These are phyloP conservation scores for Rhaphigaster nebulosa DNA, from an alignment of 2,888 invertebrate genomes.

Conservation along the genomic window DNA sequence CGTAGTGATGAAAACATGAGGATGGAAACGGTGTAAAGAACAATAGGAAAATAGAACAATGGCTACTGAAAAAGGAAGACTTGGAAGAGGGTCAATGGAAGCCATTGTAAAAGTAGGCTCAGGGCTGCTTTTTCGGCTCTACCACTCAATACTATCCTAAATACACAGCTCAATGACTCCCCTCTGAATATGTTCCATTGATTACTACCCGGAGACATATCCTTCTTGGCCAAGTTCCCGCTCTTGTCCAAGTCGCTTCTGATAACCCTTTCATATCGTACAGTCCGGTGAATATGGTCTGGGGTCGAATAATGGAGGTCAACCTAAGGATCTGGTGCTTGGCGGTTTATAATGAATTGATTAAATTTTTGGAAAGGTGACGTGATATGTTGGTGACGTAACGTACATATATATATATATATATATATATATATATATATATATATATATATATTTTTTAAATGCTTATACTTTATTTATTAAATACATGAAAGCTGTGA, in stretches of 20 bases:
- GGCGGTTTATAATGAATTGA: not conserved
- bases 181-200: not conserved
- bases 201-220: not conserved
- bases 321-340: not conserved
- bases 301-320: not conserved
- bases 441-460: no score
- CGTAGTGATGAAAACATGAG: slow-evolving; percentile 33
- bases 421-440: no score
- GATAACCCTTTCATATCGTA: not conserved
- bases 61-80: not conserved
- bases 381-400: not conserved
- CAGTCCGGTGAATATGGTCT: not conserved
- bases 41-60: slow-evolving; percentile 38
- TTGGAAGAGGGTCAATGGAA: slow-evolving; percentile 9
- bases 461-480: no score
- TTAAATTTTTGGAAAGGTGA: not conserved
- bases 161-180: slow-evolving; percentile 24
- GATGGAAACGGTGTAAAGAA: slow-evolving; percentile 32
- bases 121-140: not conserved
- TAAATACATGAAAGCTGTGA: no score
- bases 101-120: not conserved
- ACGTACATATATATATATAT: no score
- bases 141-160: slow-evolving; percentile 37
- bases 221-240: not conserved
- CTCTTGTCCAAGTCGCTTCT: not conserved